These are phyloP conservation scores for Galeruca laticollis DNA, from an alignment of 2,888 invertebrate species.

Conservation along the genomic window DNA sequence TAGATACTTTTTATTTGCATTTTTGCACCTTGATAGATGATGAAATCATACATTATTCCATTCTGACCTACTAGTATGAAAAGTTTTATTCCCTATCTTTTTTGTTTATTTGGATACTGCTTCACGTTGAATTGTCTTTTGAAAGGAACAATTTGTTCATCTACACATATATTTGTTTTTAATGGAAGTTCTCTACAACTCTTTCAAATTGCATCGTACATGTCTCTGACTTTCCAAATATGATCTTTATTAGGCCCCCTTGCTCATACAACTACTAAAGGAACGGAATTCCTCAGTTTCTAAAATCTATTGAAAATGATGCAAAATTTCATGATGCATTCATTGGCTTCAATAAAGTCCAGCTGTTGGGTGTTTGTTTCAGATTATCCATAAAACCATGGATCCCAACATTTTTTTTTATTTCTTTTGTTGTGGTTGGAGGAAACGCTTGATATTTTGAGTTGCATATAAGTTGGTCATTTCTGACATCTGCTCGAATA, in stretches of 20 bases:
- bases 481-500: too few species aligned
- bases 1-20: background rate
- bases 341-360: background rate
- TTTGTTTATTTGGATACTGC: conserved; percentile 6
- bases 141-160: too few species aligned
- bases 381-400: too few species aligned
- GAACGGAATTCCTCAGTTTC: conserved; percentile 8
- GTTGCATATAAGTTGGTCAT: too few species aligned
- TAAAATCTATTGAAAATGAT: background rate
- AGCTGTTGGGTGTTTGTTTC: too few species aligned
- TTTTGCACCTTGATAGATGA: conserved; percentile 18
- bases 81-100: conserved; percentile 15
- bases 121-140: conserved; percentile 6
- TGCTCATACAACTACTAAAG: conserved; percentile 5
- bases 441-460: too few species aligned
- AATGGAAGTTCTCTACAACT: conserved; percentile 9
- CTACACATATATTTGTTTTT: too few species aligned
- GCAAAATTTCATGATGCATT: background rate
- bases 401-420: too few species aligned
- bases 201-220: conserved; percentile 19
- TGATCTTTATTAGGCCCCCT: background rate
- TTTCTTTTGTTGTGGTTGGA: too few species aligned
- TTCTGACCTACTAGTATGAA: conserved; percentile 8
- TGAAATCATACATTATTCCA: conserved; percentile 19
- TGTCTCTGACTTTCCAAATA: conserved; percentile 7